phyloP scores from a whole-genome alignment of 2,797 vertebrate genomes.

The Champsocephalus esox region DNA sequence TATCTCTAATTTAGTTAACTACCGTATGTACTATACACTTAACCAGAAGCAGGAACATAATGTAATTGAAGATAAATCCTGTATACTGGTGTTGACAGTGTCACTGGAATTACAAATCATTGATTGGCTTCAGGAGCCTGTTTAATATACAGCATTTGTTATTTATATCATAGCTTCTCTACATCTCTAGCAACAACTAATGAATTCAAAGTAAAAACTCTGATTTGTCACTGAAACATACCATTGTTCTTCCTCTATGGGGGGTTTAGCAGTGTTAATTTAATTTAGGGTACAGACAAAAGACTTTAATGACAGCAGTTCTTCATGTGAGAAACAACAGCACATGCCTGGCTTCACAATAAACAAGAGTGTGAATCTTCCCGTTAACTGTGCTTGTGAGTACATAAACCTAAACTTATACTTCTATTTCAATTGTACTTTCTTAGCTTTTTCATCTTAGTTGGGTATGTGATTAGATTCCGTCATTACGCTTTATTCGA shows the following conservation, averaged over 20 bases:
- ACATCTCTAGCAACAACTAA: slow-evolving; percentile 45
- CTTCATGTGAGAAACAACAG: slow-evolving; percentile 45
- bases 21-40: background rate
- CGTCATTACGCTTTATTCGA: slow-evolving; percentile 28
- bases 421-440: background rate
- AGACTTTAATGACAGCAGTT: slow-evolving; percentile 58
- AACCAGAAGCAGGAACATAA: background rate
- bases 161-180: slow-evolving; percentile 36
- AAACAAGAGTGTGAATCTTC: slow-evolving; percentile 27
- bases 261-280: slow-evolving; percentile 22
- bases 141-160: slow-evolving; percentile 30
- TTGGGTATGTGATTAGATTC: background rate
- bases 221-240: slow-evolving; percentile 27
- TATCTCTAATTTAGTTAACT: background rate
- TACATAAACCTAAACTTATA: background rate
- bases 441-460: background rate
- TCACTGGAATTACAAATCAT: slow-evolving; percentile 21
- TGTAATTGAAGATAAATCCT: slow-evolving; percentile 6
- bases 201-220: slow-evolving; percentile 38
- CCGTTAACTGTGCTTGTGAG: slow-evolving; percentile 13
- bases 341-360: slow-evolving; percentile 15
- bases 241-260: slow-evolving; percentile 36
- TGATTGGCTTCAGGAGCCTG: slow-evolving; percentile 15
- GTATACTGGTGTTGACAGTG: background rate
- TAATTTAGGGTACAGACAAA: slow-evolving; percentile 49